phyloP scores from a whole-genome alignment of 92 coral and sea anemone species.

The Siderastrea siderea region DNA sequence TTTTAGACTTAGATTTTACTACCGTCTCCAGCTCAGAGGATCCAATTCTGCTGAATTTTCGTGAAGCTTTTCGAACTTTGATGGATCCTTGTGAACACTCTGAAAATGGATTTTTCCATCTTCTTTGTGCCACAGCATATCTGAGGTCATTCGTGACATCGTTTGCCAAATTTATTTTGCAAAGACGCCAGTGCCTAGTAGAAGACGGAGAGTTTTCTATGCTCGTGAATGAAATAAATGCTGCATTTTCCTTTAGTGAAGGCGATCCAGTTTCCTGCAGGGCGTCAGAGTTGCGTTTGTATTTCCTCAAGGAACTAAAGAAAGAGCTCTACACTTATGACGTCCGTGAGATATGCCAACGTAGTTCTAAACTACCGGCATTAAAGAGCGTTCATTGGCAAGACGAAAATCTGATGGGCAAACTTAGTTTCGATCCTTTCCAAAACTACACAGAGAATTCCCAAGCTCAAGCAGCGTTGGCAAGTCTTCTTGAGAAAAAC shows the following conservation, averaged over 20 bases:
- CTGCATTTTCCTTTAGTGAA: slow-evolving; percentile 40
- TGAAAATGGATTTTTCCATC: slow-evolving; percentile 52
- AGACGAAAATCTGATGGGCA: slow-evolving; percentile 45
- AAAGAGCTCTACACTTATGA: slow-evolving; percentile 56
- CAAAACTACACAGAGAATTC: slow-evolving; percentile 37
- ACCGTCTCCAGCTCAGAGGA: slow-evolving; percentile 77
- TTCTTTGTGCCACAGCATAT: slow-evolving; percentile 87
- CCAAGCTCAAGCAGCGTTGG: slow-evolving; percentile 72
- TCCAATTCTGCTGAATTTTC: slow-evolving; percentile 61
- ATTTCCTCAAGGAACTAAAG: slow-evolving; percentile 85
- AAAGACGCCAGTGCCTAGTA: slow-evolving; percentile 29
- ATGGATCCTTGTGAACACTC: slow-evolving; percentile 38
- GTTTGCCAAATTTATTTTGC: slow-evolving; percentile 67
- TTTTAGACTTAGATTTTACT: slow-evolving; percentile 63
- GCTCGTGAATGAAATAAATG: slow-evolving; percentile 75
- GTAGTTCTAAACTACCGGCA: slow-evolving; percentile 60
- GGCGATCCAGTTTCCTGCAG: slow-evolving; percentile 28
- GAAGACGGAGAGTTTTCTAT: slow-evolving; percentile 47
- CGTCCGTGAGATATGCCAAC: slow-evolving; percentile 62
- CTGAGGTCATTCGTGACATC: slow-evolving; percentile 76
- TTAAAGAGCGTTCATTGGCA: slow-evolving; percentile 57
- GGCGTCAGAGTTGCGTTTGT: slow-evolving; percentile 48
- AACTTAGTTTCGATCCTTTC: slow-evolving; percentile 76
- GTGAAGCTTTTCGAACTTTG: slow-evolving; percentile 66
- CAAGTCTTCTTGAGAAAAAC: slow-evolving; percentile 57